Evolutionary conservation across 2,888 invertebrate genomes (phyloP), one percentile per base, ranked within the genome.

Genomic region (Empis stercorea): DNA sequence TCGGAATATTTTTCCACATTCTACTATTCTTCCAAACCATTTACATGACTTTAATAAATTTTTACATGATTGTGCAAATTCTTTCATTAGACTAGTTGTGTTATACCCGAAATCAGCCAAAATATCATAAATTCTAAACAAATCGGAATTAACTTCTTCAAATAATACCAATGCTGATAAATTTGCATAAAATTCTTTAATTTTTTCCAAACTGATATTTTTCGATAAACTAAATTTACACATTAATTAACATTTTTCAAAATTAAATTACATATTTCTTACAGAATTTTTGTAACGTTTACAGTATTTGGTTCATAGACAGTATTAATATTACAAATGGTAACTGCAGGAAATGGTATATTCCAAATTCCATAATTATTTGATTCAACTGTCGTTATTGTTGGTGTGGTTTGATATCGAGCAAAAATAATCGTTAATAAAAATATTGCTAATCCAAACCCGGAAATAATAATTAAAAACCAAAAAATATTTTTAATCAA

Each of bases 361-460:
- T 79, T 76, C 78, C 79, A 80, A 45, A 80, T 78, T 1, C 78
- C 75, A 46, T 75, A 72, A 57, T 79, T 77, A 1, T 76, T 79
- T 43, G 76, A 75, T 52, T 77, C 76, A 53, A 74, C 73, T 11
- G 56, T 57, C 9, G 58, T 59, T 7, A 60, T 57, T 2, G 59
- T 61, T n/a, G 61, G 60, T 20, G 57, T 58, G 1, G 49, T 50
- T 32, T 54, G 51, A 47, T 56, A 61, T 34, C 59, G 49, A 23
- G 45, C 46, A 59, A 59, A 60, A 7, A 59, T 52, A 1, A 56
- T 47, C 2, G 49, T 39, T 53, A 60, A 56, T 13, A 60, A 50
- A 15, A 52, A 54, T 10, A 52, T 51, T 32, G 55, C 57, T 51
- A 59, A 57, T 13, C 51, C 47, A 1, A 52, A 40, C 9, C 56